These are phyloP conservation scores for Euwallacea similis DNA, from an alignment of 1,140 invertebrate genomes.

Conservation along the genomic window DNA sequence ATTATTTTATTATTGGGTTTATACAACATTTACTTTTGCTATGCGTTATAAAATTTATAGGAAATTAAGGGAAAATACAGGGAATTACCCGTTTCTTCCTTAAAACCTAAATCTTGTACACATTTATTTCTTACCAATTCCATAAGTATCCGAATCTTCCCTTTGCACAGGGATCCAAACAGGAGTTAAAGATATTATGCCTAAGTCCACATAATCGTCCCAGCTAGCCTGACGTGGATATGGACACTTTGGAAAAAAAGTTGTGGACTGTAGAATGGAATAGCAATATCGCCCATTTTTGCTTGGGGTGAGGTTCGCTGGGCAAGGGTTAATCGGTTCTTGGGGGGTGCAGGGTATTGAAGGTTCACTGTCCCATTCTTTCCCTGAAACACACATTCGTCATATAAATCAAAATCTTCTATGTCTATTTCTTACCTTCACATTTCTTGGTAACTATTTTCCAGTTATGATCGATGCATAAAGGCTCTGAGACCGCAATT, in stretches of 20 bases:
- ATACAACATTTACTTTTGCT: no score
- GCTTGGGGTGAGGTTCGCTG: neutral
- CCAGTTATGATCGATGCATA: conserved; percentile 9
- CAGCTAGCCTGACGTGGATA: conserved; percentile 24
- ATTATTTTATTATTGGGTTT: no score
- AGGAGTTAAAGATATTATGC: conserved; percentile 12
- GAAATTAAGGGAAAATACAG: neutral
- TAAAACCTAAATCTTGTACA: conserved; percentile 4
- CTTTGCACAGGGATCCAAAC: conserved; percentile 39
- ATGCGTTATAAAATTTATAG: no score
- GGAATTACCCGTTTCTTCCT: no score
- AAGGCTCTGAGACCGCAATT: neutral
- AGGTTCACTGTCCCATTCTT: conserved; percentile 9
- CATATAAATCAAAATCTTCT: neutral
- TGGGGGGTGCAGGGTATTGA: neutral
- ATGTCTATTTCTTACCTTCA: neutral
- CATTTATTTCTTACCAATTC: conserved; percentile 20
- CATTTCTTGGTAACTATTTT: conserved; percentile 10
- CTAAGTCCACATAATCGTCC: conserved; percentile 16
- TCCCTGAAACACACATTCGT: conserved; percentile 1
- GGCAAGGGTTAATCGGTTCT: conserved; percentile 19
- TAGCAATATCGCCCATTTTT: conserved; percentile 20
- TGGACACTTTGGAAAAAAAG: conserved; percentile 36
- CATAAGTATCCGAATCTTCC: conserved; percentile 15
- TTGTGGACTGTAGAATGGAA: conserved; percentile 21